Conservation (phyloP, 1,140 invertebrate species). For the Telenomus remus region DNA sequence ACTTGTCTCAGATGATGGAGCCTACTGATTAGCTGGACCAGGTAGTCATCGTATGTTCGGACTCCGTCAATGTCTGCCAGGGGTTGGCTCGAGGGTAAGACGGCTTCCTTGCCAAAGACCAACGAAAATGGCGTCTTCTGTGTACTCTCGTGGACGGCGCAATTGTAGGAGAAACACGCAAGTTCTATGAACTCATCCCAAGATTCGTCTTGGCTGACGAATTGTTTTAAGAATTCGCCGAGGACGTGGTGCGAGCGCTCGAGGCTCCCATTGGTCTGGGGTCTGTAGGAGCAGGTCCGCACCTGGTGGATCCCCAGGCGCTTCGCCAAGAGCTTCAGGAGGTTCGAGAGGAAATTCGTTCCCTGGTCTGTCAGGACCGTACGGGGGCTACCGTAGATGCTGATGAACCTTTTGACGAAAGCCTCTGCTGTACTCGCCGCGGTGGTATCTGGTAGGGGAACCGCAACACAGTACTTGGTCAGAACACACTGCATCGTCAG, state of each 20-base stretch:
- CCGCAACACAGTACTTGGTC: constrained; percentile 1
- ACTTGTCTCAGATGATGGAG: no score
- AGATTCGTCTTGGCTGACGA: no score
- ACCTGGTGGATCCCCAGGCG: background rate
- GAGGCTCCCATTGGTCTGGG: background rate
- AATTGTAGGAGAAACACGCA: no score
- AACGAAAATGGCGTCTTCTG: no score
- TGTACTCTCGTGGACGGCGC: no score
- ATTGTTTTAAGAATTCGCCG: background rate
- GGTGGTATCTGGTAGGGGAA: background rate
- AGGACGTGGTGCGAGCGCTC: background rate
- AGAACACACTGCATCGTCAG: background rate
- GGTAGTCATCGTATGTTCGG: no score
- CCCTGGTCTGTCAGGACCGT: background rate
- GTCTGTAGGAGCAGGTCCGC: background rate
- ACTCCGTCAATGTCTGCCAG: no score
- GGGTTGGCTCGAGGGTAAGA: no score
- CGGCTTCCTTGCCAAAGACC: no score
- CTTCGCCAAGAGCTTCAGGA: background rate
- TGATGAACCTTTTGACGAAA: constrained; percentile 35
- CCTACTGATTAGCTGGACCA: no score
- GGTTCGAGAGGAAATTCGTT: background rate
- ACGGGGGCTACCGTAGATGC: background rate
- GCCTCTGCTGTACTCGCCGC: constrained; percentile 23
- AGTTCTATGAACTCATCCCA: no score